Base-by-base conservation (phyloP, 2,797 vertebrate species). In the Pitangus sulphuratus region DNA sequence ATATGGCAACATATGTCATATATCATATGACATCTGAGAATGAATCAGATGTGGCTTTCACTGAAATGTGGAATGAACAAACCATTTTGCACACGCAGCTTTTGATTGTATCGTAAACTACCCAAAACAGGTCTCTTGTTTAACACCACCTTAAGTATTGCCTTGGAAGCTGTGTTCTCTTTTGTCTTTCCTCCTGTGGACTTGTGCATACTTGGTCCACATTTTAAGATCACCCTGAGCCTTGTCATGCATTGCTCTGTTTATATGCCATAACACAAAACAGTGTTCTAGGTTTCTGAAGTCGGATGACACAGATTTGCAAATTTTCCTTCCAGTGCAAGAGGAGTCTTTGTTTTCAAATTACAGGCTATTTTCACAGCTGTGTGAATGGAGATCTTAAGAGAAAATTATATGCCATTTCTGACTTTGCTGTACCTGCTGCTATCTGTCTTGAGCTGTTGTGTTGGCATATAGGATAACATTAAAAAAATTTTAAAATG, bases 281-380 rank as follows among this genome's bases (percentile, higher is more conserved):
- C 37, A 66, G 21, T 42, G 35, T 74, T 89, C 77, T 84, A 16
- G 5, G 37, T 89, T 96, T 84, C 84, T 12, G 6, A 86, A 79
- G 37, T 51, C 2, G 2, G 44, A 79, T 79, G 66, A 74, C 42
- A 54, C 6, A 90, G n/a, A 11, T 86, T 93, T 80, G 65, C 90
- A 96, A 91, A 95, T 47, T 66, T 89, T 82, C 26, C 14, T 89
- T 83, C 70, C 51, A 58, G 35, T 75, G 31, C n/a, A 88, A 72
- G 90, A 77, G 16, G 12, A 64, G 2, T 40, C 21, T 66, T 68
- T 89, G 35, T 83, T 77, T 90, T 82, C 45, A 90, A 95, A 97
- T 40, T 10, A 56, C 5, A 8, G 4, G 4, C 0, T 61, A 58
- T 84, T 85, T 91, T 61, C 62, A 58, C 44, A 91, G 56, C 31